Evolutionary conservation across 1,140 invertebrate species (phyloP).

Genomic region (Rhopalosiphum padi): DNA sequence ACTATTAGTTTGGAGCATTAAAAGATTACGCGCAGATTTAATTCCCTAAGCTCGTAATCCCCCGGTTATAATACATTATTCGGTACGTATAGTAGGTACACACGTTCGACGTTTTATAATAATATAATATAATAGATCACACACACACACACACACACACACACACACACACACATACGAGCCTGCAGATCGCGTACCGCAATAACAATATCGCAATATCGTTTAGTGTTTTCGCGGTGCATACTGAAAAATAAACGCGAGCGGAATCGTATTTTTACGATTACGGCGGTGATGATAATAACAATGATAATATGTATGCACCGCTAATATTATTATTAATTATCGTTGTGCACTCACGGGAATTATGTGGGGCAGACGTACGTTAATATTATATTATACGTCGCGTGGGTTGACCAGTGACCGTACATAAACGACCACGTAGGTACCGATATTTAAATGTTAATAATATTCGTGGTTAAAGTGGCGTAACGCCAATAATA

Average conservation of each 20-base stretch:
- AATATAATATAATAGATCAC: neutral
- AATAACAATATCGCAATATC: neutral
- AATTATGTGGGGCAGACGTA: neutral
- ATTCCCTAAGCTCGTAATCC: neutral
- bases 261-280: too few species aligned
- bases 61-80: neutral
- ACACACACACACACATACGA: neutral
- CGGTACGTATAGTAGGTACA: neutral
- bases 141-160: neutral
- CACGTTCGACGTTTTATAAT: neutral
- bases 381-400: neutral
- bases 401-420: too few species aligned
- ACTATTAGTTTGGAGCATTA: constrained; percentile 21
- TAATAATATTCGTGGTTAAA: neutral
- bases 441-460: neutral
- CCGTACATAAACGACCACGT: neutral
- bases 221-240: neutral
- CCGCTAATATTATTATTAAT: neutral
- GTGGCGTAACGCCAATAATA: neutral
- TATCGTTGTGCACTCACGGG: neutral
- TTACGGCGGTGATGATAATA: too few species aligned
- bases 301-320: too few species aligned
- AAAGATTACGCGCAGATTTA: constrained; percentile 24
- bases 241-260: neutral
- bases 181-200: neutral